phyloP scores from a whole-genome alignment of 2,113 vertebrate genomes.

The Cololabis saira region DNA sequence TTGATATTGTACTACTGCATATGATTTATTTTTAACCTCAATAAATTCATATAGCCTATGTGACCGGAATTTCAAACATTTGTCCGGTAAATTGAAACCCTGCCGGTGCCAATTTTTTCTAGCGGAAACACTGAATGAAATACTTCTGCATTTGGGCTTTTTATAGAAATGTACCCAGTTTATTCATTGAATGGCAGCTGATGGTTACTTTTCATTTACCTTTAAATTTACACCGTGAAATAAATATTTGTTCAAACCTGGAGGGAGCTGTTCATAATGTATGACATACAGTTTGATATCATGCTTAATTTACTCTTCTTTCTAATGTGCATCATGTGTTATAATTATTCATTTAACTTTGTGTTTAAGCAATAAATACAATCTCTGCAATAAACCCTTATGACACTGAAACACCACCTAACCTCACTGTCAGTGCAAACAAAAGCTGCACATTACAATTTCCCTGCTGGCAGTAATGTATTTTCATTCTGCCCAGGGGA shows the following conservation, averaged over 20 bases:
- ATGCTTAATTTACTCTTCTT: neutral
- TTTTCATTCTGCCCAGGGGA: constrained; percentile 5
- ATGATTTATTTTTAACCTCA: too few species aligned
- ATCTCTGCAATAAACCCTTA: constrained; percentile 1
- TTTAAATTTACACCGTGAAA: neutral
- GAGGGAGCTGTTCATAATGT: neutral
- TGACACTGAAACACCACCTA: constrained; percentile 1
- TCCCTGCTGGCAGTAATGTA: neutral
- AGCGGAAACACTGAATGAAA: too few species aligned
- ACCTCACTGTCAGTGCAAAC: constrained; percentile 3
- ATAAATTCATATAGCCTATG: too few species aligned
- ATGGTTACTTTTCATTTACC: constrained; percentile 4
- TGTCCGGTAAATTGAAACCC: too few species aligned
- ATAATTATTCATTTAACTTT: constrained; percentile 7
- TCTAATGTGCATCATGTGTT: neutral
- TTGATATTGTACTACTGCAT: too few species aligned
- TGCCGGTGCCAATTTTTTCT: too few species aligned
- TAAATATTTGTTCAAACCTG: neutral
- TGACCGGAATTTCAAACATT: too few species aligned
- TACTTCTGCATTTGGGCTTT: neutral
- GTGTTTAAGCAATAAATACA: constrained; percentile 5
- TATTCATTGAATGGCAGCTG: neutral
- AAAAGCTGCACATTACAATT: constrained; percentile 7
- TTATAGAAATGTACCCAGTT: neutral
- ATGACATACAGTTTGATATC: neutral